A percentile compares a stretch with the other conserved stretches of the same genome.
Conservation (phyloP, 2,888 invertebrate species). For the Cenopis cana region DNA sequence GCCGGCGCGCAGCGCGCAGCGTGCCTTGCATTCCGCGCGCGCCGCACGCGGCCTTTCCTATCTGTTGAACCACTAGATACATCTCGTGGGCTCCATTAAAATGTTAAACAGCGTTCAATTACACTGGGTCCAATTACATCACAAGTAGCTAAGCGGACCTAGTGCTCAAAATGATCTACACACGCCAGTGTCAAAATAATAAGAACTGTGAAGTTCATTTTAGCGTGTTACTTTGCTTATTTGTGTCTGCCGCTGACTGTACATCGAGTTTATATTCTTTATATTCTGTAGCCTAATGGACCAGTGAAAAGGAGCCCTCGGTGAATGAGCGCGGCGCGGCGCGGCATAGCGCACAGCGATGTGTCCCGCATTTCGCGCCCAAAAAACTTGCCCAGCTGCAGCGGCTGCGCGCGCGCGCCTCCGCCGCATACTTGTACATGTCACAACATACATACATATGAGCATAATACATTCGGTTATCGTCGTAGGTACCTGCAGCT, state of each 20-base stretch:
- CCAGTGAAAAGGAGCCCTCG: too few relatives aligned
- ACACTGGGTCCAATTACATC: not conserved
- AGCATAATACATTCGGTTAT: too few relatives aligned
- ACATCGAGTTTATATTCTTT: too few relatives aligned
- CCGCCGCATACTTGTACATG: not conserved
- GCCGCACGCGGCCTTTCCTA: not conserved
- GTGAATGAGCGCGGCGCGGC: not conserved
- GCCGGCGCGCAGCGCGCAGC: too few relatives aligned
- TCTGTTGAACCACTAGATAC: not conserved
- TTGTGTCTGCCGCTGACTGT: too few relatives aligned
- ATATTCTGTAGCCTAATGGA: too few relatives aligned
- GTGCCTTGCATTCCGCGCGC: constrained; percentile 7
- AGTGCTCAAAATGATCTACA: too few relatives aligned
- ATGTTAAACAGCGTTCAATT: not conserved
- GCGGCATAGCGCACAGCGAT: constrained; percentile 27
- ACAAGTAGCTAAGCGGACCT: too few relatives aligned
- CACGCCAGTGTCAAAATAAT: too few relatives aligned
- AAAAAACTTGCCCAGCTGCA: constrained; percentile 22
- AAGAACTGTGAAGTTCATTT: too few relatives aligned
- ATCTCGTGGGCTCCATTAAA: constrained; percentile 1
- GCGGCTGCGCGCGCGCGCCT: not conserved
- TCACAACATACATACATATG: not conserved
- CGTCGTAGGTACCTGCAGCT: too few relatives aligned
- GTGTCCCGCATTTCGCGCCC: constrained; percentile 26
- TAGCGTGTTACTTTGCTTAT: too few relatives aligned